Evolutionary conservation across 2,797 vertebrate species (phyloP).

Genomic region (Gila robusta): DNA sequence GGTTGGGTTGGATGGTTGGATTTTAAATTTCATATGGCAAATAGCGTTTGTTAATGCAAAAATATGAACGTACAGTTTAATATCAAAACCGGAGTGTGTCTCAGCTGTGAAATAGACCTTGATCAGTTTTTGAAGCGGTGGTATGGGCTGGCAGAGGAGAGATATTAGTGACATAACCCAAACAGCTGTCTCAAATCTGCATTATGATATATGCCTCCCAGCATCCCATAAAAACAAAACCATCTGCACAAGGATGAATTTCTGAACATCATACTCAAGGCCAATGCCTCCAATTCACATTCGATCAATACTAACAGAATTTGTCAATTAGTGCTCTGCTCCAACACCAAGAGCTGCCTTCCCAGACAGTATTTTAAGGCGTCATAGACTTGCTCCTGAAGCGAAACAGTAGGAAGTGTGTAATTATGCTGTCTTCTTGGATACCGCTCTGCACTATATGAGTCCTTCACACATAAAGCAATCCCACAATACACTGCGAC

Average conservation of each 20-base stretch:
- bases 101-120: conserved; percentile 51
- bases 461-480: conserved; percentile 3
- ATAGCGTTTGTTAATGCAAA: conserved; percentile 31
- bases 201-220: conserved; percentile 35
- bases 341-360: conserved; percentile 23
- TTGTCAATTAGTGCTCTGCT: conserved; percentile 23
- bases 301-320: conserved; percentile 42
- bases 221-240: conserved; percentile 19
- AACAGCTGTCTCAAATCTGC: conserved; percentile 45
- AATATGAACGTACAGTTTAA: conserved; percentile 44
- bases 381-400: conserved; percentile 24
- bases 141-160: neutral
- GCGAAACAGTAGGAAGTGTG: neutral
- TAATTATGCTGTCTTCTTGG: conserved; percentile 28
- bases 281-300: conserved; percentile 18
- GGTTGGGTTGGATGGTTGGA: neutral
- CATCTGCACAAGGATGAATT: conserved; percentile 19
- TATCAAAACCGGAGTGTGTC: conserved; percentile 37
- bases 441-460: neutral
- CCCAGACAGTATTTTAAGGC: conserved; percentile 25
- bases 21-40: conserved; percentile 18
- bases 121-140: conserved; percentile 35
- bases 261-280: conserved; percentile 4
- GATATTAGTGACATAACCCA: conserved; percentile 36
- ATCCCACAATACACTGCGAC: neutral